These are phyloP conservation scores for Scylla paramamosain DNA, from an alignment of 1,140 invertebrate genomes.

Conservation along the genomic window DNA sequence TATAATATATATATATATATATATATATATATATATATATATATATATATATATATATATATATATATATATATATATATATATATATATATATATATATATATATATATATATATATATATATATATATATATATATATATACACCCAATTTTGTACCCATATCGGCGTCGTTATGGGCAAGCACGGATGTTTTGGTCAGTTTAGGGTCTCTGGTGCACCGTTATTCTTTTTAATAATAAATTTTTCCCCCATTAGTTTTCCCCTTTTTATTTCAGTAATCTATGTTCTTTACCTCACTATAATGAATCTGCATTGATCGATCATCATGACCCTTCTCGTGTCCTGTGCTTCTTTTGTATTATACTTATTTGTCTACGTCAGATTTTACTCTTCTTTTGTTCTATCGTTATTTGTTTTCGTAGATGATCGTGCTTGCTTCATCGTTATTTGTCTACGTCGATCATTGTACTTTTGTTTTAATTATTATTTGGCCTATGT, in stretches of 20 bases:
- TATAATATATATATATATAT: too few species aligned
- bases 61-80: slow-evolving; percentile 55
- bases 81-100: slow-evolving; percentile 52
- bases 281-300: neutral
- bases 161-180: neutral
- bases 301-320: neutral
- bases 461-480: too few species aligned
- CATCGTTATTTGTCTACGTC: too few species aligned
- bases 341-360: too few species aligned
- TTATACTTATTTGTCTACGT: too few species aligned
- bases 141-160: neutral
- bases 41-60: slow-evolving; percentile 58
- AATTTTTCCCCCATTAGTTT: neutral
- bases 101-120: slow-evolving; percentile 40
- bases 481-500: too few species aligned
- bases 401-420: too few species aligned
- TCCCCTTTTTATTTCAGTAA: neutral
- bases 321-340: too few species aligned
- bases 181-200: neutral
- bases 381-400: too few species aligned
- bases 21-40: too few species aligned
- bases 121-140: neutral
- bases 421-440: too few species aligned
- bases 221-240: neutral
- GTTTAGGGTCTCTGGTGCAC: neutral